Conservation (phyloP, 2,113 vertebrate species). For the Cebidichthys violaceus region DNA sequence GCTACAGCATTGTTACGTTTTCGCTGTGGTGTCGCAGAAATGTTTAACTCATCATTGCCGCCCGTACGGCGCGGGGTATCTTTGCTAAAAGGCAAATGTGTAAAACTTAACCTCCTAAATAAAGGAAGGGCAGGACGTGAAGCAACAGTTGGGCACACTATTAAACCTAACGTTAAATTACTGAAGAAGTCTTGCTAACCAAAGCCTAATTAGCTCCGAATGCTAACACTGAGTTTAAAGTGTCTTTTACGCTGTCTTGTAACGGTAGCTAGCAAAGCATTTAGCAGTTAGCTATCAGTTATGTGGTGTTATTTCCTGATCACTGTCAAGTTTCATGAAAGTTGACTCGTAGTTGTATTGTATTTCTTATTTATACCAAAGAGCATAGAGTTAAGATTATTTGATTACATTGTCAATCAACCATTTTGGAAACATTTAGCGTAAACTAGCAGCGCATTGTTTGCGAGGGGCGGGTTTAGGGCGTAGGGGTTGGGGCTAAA, state of each 20-base stretch:
- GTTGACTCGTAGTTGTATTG: neutral
- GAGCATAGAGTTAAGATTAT: neutral
- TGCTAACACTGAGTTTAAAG: neutral
- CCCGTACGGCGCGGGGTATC: too few species aligned
- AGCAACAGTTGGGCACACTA: neutral
- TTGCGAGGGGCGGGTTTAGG: neutral
- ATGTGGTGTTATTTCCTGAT: neutral
- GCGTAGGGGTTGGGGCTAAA: too few species aligned
- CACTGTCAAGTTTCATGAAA: neutral
- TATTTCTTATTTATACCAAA: neutral
- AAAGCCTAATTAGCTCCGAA: neutral
- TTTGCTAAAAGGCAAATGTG: too few species aligned
- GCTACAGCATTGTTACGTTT: too few species aligned
- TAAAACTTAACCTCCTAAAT: neutral
- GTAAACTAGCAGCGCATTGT: neutral
- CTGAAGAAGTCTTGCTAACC: neutral
- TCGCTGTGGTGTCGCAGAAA: too few species aligned
- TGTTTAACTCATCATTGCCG: too few species aligned
- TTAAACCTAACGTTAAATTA: neutral
- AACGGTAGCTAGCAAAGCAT: neutral
- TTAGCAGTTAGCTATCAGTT: rapidly evolving
- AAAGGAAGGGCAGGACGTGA: neutral
- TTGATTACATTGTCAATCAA: rapidly evolving
- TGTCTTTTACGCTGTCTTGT: too few species aligned
- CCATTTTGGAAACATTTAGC: neutral